Base-by-base conservation (phyloP, 2,113 vertebrate species). In the Thryonomys swinderianus region DNA sequence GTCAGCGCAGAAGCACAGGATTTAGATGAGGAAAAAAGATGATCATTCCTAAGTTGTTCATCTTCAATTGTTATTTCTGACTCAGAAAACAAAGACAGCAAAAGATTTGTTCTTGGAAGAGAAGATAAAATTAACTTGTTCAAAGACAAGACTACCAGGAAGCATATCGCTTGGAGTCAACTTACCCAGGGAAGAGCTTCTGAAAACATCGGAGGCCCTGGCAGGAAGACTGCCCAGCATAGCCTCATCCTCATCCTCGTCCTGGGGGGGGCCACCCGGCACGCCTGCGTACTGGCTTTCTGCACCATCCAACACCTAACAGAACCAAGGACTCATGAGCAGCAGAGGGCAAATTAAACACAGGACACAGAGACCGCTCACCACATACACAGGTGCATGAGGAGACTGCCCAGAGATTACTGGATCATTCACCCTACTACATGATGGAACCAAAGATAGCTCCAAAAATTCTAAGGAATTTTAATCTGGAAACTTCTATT, bases 191-290 rank as follows among this genome's bases (percentile, higher is more conserved):
- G 99, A 98, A 10, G 99, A 98, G 95, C 97, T 98, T 90, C 98
- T 96, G 96, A 99, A 99, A 9, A 98, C 98, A 5, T 99, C 99
- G 0, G 96, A 27, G 0, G 95, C 91, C 67, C 97, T 98, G 2
- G 98, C 97, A 3, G 98, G 97, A 18, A 98, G 98, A 62, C 98
- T 20, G 23, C 97, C 98, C 1, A 98, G 34, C 51, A 98, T 97
- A 87, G 99, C 99, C 92, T 99, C 99, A 73, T 99, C 99, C 59
- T 99, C 99, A 92, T 99, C 99, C 96, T 99, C 99, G 90, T 99
- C 99, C 96, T 99, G 99, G 1, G 99, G 98, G 34, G 98, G 99
- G 64, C 99, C 99, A 0, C 99, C 99, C 57, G 99, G 99, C 99
- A 99, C 98, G 85, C 99, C 99, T 18, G 98, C 99, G 96, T 99